Conservation (phyloP, 2,113 vertebrate species). For the Pagrus major region DNA sequence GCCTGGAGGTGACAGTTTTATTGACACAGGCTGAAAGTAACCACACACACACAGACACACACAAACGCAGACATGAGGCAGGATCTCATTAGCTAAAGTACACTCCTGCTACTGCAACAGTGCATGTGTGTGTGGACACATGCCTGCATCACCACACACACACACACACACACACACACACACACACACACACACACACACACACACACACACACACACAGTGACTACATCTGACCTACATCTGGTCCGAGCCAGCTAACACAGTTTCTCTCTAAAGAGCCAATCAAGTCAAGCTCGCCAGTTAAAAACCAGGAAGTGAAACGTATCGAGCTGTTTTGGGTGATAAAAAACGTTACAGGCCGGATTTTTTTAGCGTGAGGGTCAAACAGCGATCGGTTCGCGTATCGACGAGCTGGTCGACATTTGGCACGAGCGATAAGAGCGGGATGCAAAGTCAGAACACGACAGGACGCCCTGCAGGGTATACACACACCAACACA, state of each 20-base stretch:
- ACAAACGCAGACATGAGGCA: neutral
- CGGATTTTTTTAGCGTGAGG: neutral
- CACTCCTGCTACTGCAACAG: neutral
- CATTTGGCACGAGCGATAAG: neutral
- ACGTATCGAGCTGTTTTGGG: neutral
- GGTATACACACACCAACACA: neutral
- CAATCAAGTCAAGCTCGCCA: neutral
- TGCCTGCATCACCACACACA: too few relatives aligned
- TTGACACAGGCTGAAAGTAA: conserved; percentile 39
- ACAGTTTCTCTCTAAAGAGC: neutral
- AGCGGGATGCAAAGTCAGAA: neutral
- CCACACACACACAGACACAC: neutral
- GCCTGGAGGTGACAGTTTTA: conserved; percentile 57
- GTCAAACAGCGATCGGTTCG: neutral
- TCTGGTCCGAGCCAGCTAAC: neutral
- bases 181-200: neutral
- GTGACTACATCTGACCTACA: conserved; percentile 23
- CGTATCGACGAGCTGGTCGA: neutral
- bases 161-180: neutral
- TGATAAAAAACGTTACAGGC: neutral
- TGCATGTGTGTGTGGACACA: neutral
- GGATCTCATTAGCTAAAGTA: neutral
- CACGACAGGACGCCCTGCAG: neutral
- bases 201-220: neutral
- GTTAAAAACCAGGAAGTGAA: neutral